Percentiles rank a stretch among this genome's conserved stretches.
Conservation (phyloP, 2,888 invertebrate species). For the Carabus problematicus region DNA sequence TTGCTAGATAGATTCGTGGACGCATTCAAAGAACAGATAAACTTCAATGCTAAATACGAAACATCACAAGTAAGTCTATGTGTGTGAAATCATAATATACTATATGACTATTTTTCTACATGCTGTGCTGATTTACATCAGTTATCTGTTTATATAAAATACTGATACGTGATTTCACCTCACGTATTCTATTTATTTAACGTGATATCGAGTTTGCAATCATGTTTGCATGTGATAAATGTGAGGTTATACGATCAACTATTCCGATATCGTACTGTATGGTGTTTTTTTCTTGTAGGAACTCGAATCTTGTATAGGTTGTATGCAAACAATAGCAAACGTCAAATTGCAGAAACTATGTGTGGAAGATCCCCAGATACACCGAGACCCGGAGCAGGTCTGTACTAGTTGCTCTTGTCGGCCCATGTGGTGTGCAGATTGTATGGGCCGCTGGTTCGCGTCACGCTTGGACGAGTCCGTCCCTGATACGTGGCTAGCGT, state of each 20-base stretch:
- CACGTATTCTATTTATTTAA: no score
- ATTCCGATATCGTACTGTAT: neutral
- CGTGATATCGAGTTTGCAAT: no score
- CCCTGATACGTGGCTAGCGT: slow-evolving; percentile 79
- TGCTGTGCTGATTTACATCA: no score
- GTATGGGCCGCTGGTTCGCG: slow-evolving; percentile 88
- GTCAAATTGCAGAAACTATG: slow-evolving; percentile 81
- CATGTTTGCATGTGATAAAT: no score
- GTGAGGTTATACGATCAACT: no score
- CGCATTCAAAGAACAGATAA: slow-evolving; percentile 79
- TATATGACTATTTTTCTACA: no score
- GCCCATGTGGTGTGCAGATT: slow-evolving; percentile 90
- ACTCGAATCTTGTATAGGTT: slow-evolving; percentile 85
- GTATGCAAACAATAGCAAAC: slow-evolving; percentile 81
- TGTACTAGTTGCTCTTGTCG: slow-evolving; percentile 75
- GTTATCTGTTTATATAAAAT: no score
- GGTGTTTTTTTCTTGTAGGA: slow-evolving; percentile 64
- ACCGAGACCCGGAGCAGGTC: slow-evolving; percentile 57
- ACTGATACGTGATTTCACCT: no score
- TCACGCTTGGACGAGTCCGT: slow-evolving; percentile 76
- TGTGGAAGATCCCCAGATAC: slow-evolving; percentile 52
- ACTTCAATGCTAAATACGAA: slow-evolving; percentile 71
- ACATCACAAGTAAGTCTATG: slow-evolving; percentile 61
- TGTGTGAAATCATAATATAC: no score
- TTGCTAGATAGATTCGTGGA: slow-evolving; percentile 84